Base-by-base conservation (phyloP, 2,797 vertebrate species). In the Lutjanus campechanus region DNA sequence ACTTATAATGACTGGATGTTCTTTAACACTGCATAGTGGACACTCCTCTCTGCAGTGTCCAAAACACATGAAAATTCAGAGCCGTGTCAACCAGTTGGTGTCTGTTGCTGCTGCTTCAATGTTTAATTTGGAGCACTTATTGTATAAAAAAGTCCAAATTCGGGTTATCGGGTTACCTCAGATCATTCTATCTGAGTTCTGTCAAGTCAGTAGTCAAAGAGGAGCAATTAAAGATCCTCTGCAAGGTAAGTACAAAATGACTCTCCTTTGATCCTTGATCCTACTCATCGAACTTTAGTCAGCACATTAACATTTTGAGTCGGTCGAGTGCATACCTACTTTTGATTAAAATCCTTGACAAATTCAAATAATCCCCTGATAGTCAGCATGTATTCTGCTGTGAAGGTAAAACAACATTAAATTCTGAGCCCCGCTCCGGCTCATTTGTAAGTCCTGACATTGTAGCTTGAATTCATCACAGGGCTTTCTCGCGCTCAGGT, bases 381-480 rank as follows among this genome's bases (percentile, higher is more conserved):
- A 49, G 22, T 60, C 51, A 41, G 55, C 68, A 46, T 74, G 58
- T 29, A 56, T 36, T 43, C 15, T 55, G 43, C 29, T 16, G 12
- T 64, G 36, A 73, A 54, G 0, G 7, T 40, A 62, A 40, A 76
- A 17, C 17, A 67, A 17, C 13, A 25, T 69, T 59, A 58, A 75
- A 46, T 44, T 63, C 20, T 8, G 19, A 78, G 53, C 47, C 20
- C 58, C 8, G 1, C 22, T 84, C 53, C 67, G 47, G 50, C 69
- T 60, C 49, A 84, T 87, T 73, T 85, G 58, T 71, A 82, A 81
- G 59, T 82, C 65, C 58, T 85, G 61, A 85, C 82, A 80, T 85
- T 74, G 67, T 65, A 41, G 67, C 77, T 84, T 83, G 51, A 63
- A 68, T 85, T 82, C 55, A 87, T 83, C 83, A 54, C 68, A 71